Conservation (phyloP, 2,113 vertebrate species). For the Coryphaenoides rupestris region DNA sequence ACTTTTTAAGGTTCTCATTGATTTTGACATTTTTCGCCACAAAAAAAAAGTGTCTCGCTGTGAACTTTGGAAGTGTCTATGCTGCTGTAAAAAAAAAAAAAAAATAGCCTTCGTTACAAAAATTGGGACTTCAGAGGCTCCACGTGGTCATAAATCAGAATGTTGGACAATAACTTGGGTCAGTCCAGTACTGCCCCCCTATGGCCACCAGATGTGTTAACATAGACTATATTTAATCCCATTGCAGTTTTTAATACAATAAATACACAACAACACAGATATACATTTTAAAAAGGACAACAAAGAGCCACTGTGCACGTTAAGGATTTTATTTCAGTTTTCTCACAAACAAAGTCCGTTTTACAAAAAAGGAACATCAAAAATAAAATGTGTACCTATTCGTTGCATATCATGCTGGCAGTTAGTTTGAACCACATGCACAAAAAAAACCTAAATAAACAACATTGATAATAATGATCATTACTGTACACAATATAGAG, state of each 20-base stretch:
- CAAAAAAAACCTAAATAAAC: conserved; percentile 58
- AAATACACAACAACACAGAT: conserved; percentile 12
- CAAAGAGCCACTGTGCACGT: conserved; percentile 24
- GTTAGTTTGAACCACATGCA: conserved; percentile 74
- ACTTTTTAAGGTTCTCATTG: conserved; percentile 1
- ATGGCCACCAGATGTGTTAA: conserved; percentile 32
- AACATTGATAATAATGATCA: conserved; percentile 56
- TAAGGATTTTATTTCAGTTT: conserved; percentile 49
- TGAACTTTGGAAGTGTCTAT: conserved; percentile 15
- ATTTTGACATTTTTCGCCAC: conserved; percentile 16
- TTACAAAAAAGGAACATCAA: conserved; percentile 70
- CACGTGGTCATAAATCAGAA: conserved; percentile 24
- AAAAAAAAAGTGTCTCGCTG: background rate
- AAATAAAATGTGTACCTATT: conserved; percentile 69
- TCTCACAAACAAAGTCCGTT: conserved; percentile 64
- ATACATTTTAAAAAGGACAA: background rate
- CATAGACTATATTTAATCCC: background rate
- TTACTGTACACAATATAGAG: conserved; percentile 61
- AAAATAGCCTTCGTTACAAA: conserved; percentile 12
- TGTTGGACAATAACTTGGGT: background rate
- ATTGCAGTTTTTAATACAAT: background rate
- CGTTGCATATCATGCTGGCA: conserved; percentile 73
- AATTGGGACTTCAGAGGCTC: background rate
- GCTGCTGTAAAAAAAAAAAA: conserved; percentile 29
- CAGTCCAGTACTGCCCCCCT: conserved; percentile 52